These are phyloP conservation scores for Rhagonycha lutea DNA, from an alignment of 2,888 invertebrate species.

Conservation along the genomic window DNA sequence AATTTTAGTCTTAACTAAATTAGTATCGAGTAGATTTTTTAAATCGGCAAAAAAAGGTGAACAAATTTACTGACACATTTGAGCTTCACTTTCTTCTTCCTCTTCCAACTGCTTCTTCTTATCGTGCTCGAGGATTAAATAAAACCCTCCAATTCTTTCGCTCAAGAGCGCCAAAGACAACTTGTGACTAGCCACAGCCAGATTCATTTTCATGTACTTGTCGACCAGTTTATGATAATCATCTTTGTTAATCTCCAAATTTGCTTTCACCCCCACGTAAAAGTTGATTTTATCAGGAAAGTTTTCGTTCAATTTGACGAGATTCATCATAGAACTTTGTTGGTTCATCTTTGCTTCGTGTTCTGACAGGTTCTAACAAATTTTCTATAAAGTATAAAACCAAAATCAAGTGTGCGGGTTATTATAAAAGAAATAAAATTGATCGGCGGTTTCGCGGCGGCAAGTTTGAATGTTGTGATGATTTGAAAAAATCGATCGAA, in stretches of 20 bases:
- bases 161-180: neutral
- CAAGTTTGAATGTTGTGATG: neutral
- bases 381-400: neutral
- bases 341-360: neutral
- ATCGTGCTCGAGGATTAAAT: neutral
- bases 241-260: constrained; percentile 9
- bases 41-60: neutral
- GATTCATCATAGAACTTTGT: neutral
- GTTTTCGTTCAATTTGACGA: neutral
- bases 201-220: constrained; percentile 9
- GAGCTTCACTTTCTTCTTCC: neutral
- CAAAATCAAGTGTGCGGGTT: neutral
- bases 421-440: neutral
- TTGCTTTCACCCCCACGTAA: constrained; percentile 7
- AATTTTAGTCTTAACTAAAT: neutral
- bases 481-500: neutral
- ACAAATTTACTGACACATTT: neutral
- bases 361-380: neutral
- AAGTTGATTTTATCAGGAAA: neutral
- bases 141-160: neutral
- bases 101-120: neutral
- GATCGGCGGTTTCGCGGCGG: neutral
- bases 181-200: neutral
- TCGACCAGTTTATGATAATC: constrained; percentile 20
- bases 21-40: neutral